Evolutionary conservation across 2,113 vertebrate genomes (phyloP), one percentile per base, ranked within the genome.

Genomic region (Chaetodon trifascialis): DNA sequence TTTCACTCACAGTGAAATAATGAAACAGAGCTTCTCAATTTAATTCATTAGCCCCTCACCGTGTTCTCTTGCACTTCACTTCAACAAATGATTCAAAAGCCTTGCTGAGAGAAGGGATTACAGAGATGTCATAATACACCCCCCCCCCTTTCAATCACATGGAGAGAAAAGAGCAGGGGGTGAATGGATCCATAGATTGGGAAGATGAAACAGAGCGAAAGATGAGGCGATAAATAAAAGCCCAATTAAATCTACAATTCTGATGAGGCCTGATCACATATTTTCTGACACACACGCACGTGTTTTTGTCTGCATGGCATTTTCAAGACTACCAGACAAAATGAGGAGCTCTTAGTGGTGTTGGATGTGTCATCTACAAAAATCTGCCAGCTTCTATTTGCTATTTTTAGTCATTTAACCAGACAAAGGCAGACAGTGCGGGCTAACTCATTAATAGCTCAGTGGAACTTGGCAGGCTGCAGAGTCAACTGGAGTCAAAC

Each of bases 71-170:
- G 66, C 25, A 55, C 14, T 59, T 73, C 67, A 65, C 72, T 71
- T 79, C 60, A 69, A 76, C 25, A 67, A 87, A 84, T 47, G 15
- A 76, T 83, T 63, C 47, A 73, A 81, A 83, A 79, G 66, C 58
- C 59, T 70, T 21, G 47, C 62, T 58, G 44, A 86, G 34, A 79
- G n/a, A 52, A 52, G 55, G 82, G 78, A 82, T 86, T 89, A 87
- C 19, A 46, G 42, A 75, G 54, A 58, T 71, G 56, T 36, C 60
- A 63, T 83, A 82, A 76, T 69, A 76, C 72, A 60, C 40, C 46
- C 63, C 14, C n/a, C 30, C 70, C 47, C 66, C 14, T 17, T 23
- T 68, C 47, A 60, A 59, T 80, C 30, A 69, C 30, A 58, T 1
- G 19, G n/a, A 69, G 62, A 72, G 30, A 70, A 63, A 36, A 7